phyloP scores from a whole-genome alignment of 2,113 vertebrate species.

The Dolichotis patagonum region DNA sequence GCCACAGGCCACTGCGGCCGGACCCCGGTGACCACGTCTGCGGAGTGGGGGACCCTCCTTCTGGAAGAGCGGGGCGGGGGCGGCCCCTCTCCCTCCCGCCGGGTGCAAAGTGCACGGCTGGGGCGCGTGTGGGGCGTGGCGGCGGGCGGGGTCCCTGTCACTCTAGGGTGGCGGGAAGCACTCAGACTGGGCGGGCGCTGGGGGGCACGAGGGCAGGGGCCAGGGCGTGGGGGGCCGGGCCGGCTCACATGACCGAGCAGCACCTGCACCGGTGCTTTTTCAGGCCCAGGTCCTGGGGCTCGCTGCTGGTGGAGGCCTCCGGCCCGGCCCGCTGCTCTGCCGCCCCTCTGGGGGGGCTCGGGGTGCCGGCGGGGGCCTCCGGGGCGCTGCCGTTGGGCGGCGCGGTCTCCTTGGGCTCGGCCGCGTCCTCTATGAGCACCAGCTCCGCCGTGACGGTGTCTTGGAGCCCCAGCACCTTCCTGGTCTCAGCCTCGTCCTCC shows the following conservation, averaged over 20 bases:
- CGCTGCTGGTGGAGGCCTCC: constrained; percentile 61
- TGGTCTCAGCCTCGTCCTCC: constrained; percentile 94
- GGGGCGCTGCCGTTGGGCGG: constrained; percentile 89
- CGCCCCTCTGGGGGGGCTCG: not conserved
- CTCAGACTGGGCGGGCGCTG: not conserved
- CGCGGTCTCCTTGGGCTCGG: constrained; percentile 81
- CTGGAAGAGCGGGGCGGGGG: not conserved
- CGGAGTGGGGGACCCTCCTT: not conserved
- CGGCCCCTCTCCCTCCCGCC: not conserved
- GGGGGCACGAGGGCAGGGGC: constrained; percentile 61
- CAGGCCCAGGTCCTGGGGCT: constrained; percentile 86
- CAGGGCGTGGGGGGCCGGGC: constrained; percentile 41
- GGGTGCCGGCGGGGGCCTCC: constrained; percentile 70
- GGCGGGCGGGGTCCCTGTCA: not conserved
- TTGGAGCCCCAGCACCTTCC: constrained; percentile 93
- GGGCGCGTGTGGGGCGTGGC: not conserved
- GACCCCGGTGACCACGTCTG: not conserved
- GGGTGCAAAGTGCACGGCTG: not conserved
- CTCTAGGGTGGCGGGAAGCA: constrained; percentile 3
- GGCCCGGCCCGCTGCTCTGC: constrained; percentile 79
- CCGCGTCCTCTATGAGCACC: constrained; percentile 91
- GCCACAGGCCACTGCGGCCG: not conserved
- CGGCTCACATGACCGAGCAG: constrained; percentile 94
- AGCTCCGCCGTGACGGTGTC: constrained; percentile 95
- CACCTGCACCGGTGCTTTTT: constrained; percentile 97